phyloP scores from a whole-genome alignment of 2,113 vertebrate species.

The Haemorhous mexicanus region DNA sequence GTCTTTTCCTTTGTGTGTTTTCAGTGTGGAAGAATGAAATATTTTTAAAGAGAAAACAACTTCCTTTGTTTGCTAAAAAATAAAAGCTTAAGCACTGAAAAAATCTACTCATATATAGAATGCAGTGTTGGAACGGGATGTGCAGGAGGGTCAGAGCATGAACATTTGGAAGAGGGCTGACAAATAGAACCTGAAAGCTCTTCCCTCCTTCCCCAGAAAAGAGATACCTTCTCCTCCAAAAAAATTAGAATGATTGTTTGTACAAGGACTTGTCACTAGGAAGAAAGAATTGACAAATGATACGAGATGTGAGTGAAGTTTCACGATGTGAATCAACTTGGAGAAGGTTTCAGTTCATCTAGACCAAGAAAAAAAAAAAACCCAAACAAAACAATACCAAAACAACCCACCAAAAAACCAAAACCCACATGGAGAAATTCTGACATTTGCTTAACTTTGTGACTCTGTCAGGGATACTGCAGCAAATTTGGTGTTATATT shows the following conservation, averaged over 20 bases:
- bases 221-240: neutral
- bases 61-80: neutral
- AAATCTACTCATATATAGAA: neutral
- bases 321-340: neutral
- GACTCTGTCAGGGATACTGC: neutral
- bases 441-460: neutral
- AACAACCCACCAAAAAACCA: neutral
- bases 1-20: neutral
- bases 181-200: neutral
- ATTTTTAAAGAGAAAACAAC: neutral
- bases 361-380: neutral
- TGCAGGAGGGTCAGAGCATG: neutral
- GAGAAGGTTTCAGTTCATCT: neutral
- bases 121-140: rapidly evolving
- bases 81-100: neutral
- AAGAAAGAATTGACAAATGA: neutral
- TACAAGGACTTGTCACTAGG: neutral
- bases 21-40: neutral
- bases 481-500: neutral
- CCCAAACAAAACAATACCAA: neutral
- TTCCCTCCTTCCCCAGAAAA: neutral
- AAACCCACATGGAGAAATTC: neutral
- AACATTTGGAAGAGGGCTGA: neutral
- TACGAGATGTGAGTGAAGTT: neutral
- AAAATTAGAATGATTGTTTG: neutral